Base-by-base conservation (phyloP, 2,888 invertebrate species). In the Dasypolia templi region DNA sequence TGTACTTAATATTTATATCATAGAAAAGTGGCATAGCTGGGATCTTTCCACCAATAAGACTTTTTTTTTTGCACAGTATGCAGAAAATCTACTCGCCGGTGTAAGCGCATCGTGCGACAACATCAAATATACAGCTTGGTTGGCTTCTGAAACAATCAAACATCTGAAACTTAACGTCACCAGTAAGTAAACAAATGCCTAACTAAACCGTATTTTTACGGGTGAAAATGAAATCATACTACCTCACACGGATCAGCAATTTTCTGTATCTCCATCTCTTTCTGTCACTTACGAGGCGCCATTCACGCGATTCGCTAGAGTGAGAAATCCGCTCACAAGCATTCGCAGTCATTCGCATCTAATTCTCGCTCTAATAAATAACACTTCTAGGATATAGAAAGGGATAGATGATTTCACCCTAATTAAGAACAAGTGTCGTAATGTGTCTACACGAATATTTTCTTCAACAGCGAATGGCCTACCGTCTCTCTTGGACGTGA, bases 401-500 rank as follows among this genome's bases (percentile, higher is more conserved):
- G 14, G 0, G 42, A 62, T 29, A 44, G 22, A 44, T n/a, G 5
- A 49, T 49, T 49, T 22, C 22, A 49, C 3, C 22, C 22, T 22
- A 49, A n/a, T 49, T 49, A 49, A n/a, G 11, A 49, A 49, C 49
- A 49, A 44, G 5, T 17, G 22, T 32, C 2, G 1, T 29, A n/a
- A 61, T 35, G 12, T 19, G 12, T 19, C 9, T 58, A 32, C 4
- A 56, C 2, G 6, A 49, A 51, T 46, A 32, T 32, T 51, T 59
- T 14, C 14, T 62, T 35, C 87, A 78, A 6, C 81, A 94, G 96
- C 91, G 2, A 93, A 94, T 72, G 96, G 96, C 19, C 88, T 97
- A 46, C 98, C 98, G 0, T 97, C 97, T 3, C 95, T 98, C 0
- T 96, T 97, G 91, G 98, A 98, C 81, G 96, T 98, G 53, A 97